Conservation (phyloP, 2,797 vertebrate species). For the Limosa lapponica region DNA sequence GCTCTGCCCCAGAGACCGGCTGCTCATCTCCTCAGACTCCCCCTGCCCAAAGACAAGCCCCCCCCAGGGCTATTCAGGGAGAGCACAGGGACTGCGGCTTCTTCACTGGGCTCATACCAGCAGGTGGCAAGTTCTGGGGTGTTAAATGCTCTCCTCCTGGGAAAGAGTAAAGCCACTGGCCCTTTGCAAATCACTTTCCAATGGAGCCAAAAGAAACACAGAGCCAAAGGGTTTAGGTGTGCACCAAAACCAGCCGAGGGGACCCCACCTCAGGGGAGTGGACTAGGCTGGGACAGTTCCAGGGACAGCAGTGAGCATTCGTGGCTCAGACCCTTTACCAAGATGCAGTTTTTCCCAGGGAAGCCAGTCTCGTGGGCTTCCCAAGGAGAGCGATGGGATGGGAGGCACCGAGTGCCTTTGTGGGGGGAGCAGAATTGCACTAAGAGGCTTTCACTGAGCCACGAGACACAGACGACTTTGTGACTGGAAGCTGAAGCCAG, state of each 20-base stretch:
- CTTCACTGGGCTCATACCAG: neutral
- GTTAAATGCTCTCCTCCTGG: neutral
- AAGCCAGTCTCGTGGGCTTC: neutral
- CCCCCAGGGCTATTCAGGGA: neutral
- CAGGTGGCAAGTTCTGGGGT: neutral
- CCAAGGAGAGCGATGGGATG: neutral
- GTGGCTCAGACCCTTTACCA: neutral
- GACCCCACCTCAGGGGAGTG: neutral
- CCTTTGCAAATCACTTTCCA: neutral
- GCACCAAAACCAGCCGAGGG: neutral
- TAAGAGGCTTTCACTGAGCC: constrained; percentile 18
- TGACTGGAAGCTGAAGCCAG: neutral
- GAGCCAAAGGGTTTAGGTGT: neutral
- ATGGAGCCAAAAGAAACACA: neutral
- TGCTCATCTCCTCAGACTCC: neutral
- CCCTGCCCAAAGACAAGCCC: neutral
- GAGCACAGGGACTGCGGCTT: neutral
- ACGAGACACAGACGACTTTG: neutral
- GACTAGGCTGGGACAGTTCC: neutral
- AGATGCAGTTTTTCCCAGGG: neutral
- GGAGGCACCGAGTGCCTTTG: neutral
- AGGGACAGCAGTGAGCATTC: neutral
- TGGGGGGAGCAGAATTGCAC: neutral
- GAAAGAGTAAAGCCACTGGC: neutral
- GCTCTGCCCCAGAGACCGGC: neutral